A percentile compares a stretch with the other conserved stretches of the same genome.
phyloP scores from a whole-genome alignment of 1,140 invertebrate species.

The Sarcophaga peregrina region DNA sequence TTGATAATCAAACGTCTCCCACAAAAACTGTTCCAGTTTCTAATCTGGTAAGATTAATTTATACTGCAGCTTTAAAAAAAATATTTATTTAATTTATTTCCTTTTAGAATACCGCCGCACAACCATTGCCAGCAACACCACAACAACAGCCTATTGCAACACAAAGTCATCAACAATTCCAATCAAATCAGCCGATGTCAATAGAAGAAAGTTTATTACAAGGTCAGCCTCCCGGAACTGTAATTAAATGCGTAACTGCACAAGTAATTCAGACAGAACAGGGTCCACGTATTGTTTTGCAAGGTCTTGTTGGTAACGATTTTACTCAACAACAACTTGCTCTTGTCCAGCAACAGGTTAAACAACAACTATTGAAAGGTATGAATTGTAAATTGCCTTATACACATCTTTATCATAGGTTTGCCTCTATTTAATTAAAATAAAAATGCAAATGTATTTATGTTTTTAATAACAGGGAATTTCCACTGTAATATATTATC shows the following conservation, averaged over 20 bases:
- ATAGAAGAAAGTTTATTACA: constrained; percentile 78
- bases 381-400: not conserved
- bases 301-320: constrained; percentile 83
- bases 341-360: constrained; percentile 86
- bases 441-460: too few relatives aligned
- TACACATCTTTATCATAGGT: too few relatives aligned
- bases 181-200: constrained; percentile 64
- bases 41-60: constrained; percentile 52
- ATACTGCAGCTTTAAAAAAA: constrained; percentile 30
- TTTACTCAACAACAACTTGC: constrained; percentile 83
- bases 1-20: constrained; percentile 55
- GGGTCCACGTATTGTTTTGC: constrained; percentile 84
- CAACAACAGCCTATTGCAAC: constrained; percentile 25
- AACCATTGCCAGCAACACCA: constrained; percentile 48
- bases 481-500: too few relatives aligned
- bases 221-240: constrained; percentile 83
- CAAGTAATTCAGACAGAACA: constrained; percentile 84
- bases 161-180: constrained; percentile 37
- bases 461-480: too few relatives aligned
- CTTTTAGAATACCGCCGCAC: constrained; percentile 48
- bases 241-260: constrained; percentile 87
- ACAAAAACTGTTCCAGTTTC: constrained; percentile 47
- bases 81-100: not conserved
- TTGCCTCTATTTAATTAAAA: too few relatives aligned
- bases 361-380: constrained; percentile 88